Conservation (phyloP, 2,888 invertebrate genomes). For the Amiota minor region DNA sequence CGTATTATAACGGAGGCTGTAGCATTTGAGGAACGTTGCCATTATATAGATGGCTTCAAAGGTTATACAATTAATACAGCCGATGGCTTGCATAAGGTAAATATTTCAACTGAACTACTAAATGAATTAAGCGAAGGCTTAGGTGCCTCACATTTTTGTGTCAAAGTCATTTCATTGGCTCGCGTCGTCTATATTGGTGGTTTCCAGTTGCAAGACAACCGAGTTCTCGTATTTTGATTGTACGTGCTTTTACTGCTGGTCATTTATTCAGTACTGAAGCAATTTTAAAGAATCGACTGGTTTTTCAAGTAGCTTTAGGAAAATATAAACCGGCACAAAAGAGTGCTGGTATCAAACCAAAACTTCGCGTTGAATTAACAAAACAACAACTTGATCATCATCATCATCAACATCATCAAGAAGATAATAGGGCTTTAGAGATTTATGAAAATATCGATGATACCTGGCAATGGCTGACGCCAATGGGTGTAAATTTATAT, state of each 20-base stretch:
- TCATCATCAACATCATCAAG: too few species aligned
- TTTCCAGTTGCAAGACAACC: conserved; percentile 52
- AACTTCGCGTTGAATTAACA: neutral
- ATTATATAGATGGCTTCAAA: neutral
- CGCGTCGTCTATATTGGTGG: conserved; percentile 55
- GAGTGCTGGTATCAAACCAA: neutral
- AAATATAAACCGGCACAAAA: conserved; percentile 35
- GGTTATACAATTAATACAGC: conserved; percentile 27
- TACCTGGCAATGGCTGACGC: too few species aligned
- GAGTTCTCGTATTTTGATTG: conserved; percentile 43
- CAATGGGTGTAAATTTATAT: too few species aligned
- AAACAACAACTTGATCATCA: too few species aligned
- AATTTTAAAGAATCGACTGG: neutral
- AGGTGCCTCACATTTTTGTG: conserved; percentile 33
- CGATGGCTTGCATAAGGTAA: conserved; percentile 45
- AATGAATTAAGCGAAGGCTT: conserved; percentile 35
- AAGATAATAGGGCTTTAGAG: neutral
- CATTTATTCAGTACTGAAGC: conserved; percentile 25
- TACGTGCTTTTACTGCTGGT: conserved; percentile 23
- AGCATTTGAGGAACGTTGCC: conserved; percentile 34
- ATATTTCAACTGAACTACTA: conserved; percentile 32
- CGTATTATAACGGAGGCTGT: neutral
- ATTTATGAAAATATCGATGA: too few species aligned
- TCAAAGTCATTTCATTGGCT: conserved; percentile 43
- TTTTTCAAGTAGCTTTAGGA: conserved; percentile 27